phyloP scores from a whole-genome alignment of 2,888 invertebrate species.

The Leucania comma region DNA sequence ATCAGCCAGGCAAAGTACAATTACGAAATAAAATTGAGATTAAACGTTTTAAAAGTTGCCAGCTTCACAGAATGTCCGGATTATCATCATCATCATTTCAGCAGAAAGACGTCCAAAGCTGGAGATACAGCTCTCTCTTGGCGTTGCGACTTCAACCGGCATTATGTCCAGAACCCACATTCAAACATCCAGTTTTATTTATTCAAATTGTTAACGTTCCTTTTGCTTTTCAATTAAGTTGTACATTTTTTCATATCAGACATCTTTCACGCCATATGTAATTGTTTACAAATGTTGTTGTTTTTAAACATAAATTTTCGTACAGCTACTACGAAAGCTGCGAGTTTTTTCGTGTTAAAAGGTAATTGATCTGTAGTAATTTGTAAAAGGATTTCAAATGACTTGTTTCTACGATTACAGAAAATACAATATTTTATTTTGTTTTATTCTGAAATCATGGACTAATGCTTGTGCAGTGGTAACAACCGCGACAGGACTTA shows the following conservation, averaged over 20 bases:
- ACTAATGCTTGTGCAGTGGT: too few relatives aligned
- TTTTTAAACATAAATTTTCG: conserved; percentile 22
- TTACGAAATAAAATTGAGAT: not conserved
- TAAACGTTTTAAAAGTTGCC: not conserved
- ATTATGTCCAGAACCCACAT: conserved; percentile 16
- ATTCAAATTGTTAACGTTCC: conserved; percentile 42
- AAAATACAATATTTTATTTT: not conserved
- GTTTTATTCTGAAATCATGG: not conserved
- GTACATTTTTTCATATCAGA: conserved; percentile 57
- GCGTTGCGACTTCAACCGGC: not conserved
- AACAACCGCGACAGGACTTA: too few relatives aligned
- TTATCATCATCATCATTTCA: not conserved
- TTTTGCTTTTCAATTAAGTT: conserved; percentile 47
- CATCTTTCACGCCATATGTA: conserved; percentile 53
- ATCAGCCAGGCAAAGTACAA: too few relatives aligned
- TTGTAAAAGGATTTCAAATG: not conserved
- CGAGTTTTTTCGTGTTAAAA: conserved; percentile 8
- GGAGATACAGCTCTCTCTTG: not conserved
- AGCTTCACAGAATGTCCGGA: not conserved
- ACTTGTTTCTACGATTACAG: not conserved
- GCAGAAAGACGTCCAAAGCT: not conserved
- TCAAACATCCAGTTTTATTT: conserved; percentile 22
- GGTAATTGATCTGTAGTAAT: not conserved
- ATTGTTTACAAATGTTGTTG: conserved; percentile 41
- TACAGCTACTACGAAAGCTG: conserved; percentile 1